A percentile compares a stretch with the other conserved stretches of the same genome.
These are phyloP conservation scores for Drosophila pseudotakahashii DNA, from an alignment of 2,888 invertebrate genomes.

Conservation along the genomic window DNA sequence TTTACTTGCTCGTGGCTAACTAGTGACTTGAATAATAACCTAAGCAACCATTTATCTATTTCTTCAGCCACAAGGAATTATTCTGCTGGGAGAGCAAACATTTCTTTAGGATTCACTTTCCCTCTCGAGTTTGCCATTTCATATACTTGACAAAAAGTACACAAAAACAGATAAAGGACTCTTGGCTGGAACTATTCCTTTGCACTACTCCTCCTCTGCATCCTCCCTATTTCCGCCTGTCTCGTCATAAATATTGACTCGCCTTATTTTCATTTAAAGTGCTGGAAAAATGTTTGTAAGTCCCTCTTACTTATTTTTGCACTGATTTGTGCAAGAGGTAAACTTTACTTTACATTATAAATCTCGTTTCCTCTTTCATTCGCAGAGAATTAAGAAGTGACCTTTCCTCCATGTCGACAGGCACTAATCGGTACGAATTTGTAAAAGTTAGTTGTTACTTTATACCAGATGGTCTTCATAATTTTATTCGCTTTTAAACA, in stretches of 20 bases:
- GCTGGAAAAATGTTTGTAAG: conserved; percentile 2
- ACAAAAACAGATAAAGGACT: background rate
- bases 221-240: background rate
- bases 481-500: background rate
- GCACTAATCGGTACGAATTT: background rate
- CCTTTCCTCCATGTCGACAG: background rate
- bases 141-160: background rate
- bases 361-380: background rate
- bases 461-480: background rate
- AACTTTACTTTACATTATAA: background rate
- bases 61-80: too few species aligned
- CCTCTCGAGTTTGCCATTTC: background rate
- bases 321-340: too few species aligned
- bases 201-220: too few species aligned
- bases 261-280: background rate
- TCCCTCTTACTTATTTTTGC: background rate
- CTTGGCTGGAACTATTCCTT: background rate
- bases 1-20: conserved; percentile 6
- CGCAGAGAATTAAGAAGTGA: background rate
- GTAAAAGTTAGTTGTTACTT: background rate
- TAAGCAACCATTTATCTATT: background rate
- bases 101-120: too few species aligned
- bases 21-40: conserved; percentile 27
- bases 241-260: conserved; percentile 13
- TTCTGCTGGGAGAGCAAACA: too few species aligned